Evolutionary conservation across 2,113 vertebrate genomes (phyloP), one percentile per base, ranked within the genome.

Genomic region (Pelmatolapia mariae): DNA sequence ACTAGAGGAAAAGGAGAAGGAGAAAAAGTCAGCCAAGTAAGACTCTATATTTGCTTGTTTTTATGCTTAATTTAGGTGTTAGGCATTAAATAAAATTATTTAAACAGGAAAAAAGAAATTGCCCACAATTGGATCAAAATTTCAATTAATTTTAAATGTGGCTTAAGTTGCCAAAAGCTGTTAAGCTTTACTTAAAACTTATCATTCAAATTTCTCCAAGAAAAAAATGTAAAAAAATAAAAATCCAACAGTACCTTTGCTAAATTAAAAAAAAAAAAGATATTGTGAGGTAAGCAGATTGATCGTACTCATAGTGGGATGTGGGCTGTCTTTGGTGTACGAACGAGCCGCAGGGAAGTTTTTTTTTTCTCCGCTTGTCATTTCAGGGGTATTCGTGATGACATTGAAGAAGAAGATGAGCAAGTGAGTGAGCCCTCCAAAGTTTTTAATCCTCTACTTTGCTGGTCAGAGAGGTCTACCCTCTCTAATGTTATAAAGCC

Each of bases 371-470:
- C 97, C 97, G 97, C 97, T 99, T 99, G 94, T 99, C 98, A 98
- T 99, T 99, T 96, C 98, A 99, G 99, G 98, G 99, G 99, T 98
- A 99, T 99, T 97, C 98, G 99, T 96, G 99, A 99, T 98, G 99
- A 99, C 98, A 99, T 99, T 98, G 99, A 99, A 98, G 99, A 99
- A 96, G 99, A 99, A 98, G 99, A 99, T 99, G 98, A 99, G 95
- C 99, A 99, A 98, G 99, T 99, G 98, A 99, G 98, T 99, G 97
- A 99, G 96, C 94, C 94, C 97, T 97, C 95, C 97, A 97, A 95
- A 96, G 96, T 98, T 98, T 97, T 96, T 92, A 92, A 92, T 97
- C 95, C 96, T 92, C 96, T 96, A 91, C 96, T 95, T 92, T 87
- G 91, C 90, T 92, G 94, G 91, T 95, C 91, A 93, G 82, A 93